phyloP scores from a whole-genome alignment of 1,140 invertebrate species.

The Panonychus citri region DNA sequence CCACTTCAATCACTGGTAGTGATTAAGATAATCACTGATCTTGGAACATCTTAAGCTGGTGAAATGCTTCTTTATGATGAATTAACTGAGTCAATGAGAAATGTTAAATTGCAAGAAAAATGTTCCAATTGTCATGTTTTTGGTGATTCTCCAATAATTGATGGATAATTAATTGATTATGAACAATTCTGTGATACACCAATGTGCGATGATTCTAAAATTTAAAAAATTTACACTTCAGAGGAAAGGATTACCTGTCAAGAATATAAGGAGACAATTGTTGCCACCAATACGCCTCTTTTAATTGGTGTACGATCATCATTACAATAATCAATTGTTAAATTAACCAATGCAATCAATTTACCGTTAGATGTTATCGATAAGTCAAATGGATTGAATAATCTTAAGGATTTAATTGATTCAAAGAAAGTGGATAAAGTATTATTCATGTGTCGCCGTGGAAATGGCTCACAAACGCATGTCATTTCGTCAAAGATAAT shows the following conservation, averaged over 20 bases:
- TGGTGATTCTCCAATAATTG: conserved; percentile 44
- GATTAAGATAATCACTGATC: conserved; percentile 54
- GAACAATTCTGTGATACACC: conserved; percentile 59
- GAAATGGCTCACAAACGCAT: conserved; percentile 85
- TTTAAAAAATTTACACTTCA: conserved; percentile 25
- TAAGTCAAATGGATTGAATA: conserved; percentile 9
- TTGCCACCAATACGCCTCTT: conserved; percentile 26
- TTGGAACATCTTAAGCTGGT: conserved; percentile 9
- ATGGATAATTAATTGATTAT: conserved; percentile 45
- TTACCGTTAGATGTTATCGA: conserved; percentile 29
- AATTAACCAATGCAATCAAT: conserved; percentile 35
- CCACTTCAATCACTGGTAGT: conserved; percentile 78
- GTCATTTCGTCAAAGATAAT: conserved; percentile 35
- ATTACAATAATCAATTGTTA: conserved; percentile 49
- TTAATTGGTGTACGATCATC: conserved; percentile 47
- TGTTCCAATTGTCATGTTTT: conserved; percentile 49
- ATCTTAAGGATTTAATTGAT: conserved; percentile 13
- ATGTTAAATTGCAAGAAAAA: conserved; percentile 46
- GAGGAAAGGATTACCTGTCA: conserved; percentile 32
- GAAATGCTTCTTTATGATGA: conserved; percentile 70
- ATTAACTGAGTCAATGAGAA: conserved; percentile 41
- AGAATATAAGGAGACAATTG: conserved; percentile 29
- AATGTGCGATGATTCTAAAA: conserved; percentile 36
- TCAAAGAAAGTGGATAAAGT: conserved; percentile 23
- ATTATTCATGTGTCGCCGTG: conserved; percentile 59